phyloP scores from a whole-genome alignment of 2,888 invertebrate species.

The Drosophila suboccidentalis region DNA sequence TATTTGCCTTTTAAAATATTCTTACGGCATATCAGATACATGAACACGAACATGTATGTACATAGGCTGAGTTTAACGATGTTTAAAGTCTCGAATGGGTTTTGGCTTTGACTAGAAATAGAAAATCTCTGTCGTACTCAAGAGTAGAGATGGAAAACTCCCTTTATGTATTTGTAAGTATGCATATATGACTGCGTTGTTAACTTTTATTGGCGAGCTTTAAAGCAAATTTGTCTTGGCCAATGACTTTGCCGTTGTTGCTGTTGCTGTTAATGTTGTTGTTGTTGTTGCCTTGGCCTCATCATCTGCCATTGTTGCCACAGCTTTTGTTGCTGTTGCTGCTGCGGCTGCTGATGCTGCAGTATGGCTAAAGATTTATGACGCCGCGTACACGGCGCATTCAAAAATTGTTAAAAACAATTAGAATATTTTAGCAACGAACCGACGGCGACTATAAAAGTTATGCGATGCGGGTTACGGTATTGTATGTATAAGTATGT shows the following conservation, averaged over 20 bases:
- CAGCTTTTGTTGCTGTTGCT: conserved; percentile 24
- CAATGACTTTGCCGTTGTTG: conserved; percentile 39
- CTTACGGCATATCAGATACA: conserved; percentile 5
- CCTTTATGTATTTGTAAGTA: conserved; percentile 57
- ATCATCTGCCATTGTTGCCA: conserved; percentile 57
- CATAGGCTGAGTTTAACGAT: conserved; percentile 44
- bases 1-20: conserved; percentile 3
- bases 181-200: conserved; percentile 66
- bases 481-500: not conserved
- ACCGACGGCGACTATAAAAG: conserved; percentile 74
- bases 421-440: conserved; percentile 80
- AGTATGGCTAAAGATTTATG: conserved; percentile 71
- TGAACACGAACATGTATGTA: conserved; percentile 8
- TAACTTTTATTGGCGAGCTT: conserved; percentile 81
- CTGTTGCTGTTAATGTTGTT: conserved; percentile 15
- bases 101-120: conserved; percentile 20
- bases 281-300: conserved; percentile 57
- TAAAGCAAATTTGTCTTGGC: conserved; percentile 79
- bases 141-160: conserved; percentile 26
- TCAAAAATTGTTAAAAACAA: conserved; percentile 81
- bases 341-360: conserved; percentile 58
- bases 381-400: conserved; percentile 71
- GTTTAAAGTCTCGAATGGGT: conserved; percentile 43
- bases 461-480: conserved; percentile 68
- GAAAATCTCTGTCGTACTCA: conserved; percentile 20